Conservation (phyloP, 2,113 vertebrate species). For the Chaenocephalus aceratus region DNA sequence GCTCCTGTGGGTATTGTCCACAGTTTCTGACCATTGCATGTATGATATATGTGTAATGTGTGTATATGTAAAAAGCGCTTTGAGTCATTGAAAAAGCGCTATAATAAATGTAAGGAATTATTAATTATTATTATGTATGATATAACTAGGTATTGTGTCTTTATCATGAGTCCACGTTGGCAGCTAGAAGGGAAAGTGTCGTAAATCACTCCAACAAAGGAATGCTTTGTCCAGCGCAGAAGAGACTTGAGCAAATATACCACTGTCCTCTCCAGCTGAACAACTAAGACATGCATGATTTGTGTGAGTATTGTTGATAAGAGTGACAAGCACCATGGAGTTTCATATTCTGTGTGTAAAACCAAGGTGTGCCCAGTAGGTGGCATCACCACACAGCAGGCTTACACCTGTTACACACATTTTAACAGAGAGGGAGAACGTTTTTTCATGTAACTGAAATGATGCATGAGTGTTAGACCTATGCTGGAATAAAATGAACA, state of each 20-base stretch:
- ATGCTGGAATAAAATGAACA: background rate
- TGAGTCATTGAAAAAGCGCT: too few relatives aligned
- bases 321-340: background rate
- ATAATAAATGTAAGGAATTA: too few relatives aligned
- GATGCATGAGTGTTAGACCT: background rate
- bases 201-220: slow-evolving; percentile 64
- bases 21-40: too few relatives aligned
- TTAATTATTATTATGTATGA: too few relatives aligned
- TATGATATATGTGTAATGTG: too few relatives aligned
- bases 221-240: slow-evolving; percentile 46
- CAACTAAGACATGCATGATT: background rate
- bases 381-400: slow-evolving; percentile 67
- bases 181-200: slow-evolving; percentile 20
- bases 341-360: slow-evolving; percentile 19
- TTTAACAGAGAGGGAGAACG: background rate
- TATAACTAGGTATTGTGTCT: slow-evolving; percentile 33
- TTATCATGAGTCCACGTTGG: slow-evolving; percentile 55
- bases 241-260: slow-evolving; percentile 52
- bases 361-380: slow-evolving; percentile 60
- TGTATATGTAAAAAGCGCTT: too few relatives aligned
- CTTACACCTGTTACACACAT: background rate
- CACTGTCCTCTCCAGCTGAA: background rate
- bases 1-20: too few relatives aligned
- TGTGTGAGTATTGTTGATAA: background rate
- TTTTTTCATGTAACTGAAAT: background rate